Evolutionary conservation across 2,888 invertebrate genomes (phyloP), one percentile per base, ranked within the genome.

Genomic region (Lapara coniferarum): DNA sequence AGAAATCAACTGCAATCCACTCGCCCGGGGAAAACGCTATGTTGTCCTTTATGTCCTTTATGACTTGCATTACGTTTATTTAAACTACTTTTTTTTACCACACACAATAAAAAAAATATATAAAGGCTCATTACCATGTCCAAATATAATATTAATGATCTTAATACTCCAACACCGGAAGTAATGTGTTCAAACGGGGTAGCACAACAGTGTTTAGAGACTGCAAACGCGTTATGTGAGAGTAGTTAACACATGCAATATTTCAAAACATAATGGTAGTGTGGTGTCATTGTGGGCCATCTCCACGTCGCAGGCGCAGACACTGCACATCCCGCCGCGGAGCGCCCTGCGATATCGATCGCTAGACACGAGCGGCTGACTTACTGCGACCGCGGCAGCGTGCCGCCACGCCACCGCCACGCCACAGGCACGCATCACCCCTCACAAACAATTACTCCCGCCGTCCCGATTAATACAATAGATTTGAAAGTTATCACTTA

Each of bases 281-380:
- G n/a, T 16, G 16, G 59, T 46, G 37, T 37, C 16, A 44, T 46
- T 16, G n/a, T 4, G 2, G 10, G 12, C 46, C 59, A 10, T 16
- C 16, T 16, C 44, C 44, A 8, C 57, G 57, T 7, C 57, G 30
- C 13, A 37, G 25, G 14, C 14, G 30, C 30, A 13, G 37, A 30
- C 49, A 13, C 19, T 63, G 63, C 63, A 10, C 55, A 55, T 55
- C 16, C 16, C 16, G 63, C 46, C 49, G n/a, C 19, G 19, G 46
- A 19, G 13, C 12, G 49, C 19, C 10, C 63, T 19, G 12, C 63
- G 63, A 63, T 63, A 49, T 13, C 19, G 63, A 63, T 63, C 63
- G 70, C 73, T 70, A 68, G 57, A 56, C 75, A 74, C 75, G 85
- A 81, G 73, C 74, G 71, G 72, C 77, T 79, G 78, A 82, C 78